Base-by-base conservation (phyloP, 2,888 invertebrate species). In the Ormyrus nitidulus region DNA sequence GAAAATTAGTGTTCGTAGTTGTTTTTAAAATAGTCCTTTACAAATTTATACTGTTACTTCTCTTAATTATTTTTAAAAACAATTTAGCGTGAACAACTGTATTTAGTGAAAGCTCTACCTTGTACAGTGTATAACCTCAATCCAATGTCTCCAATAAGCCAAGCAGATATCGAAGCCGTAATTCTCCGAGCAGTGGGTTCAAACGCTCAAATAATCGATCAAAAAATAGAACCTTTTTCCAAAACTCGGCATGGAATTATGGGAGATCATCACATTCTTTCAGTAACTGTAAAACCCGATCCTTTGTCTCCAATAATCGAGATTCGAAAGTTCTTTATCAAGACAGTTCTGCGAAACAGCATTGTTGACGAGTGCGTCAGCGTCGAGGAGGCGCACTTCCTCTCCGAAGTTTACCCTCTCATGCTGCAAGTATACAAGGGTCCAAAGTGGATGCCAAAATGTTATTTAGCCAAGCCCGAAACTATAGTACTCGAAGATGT, bases 311-410 rank as follows among this genome's bases (percentile, higher is more conserved):
- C 9, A 0, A 9, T 5, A 5, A 44, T 3, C 1, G 48, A 13
- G 4, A 53, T 9, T 2, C 66, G 77, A n/a, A 13, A 44, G 0
- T 77, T 81, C 7, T 81, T 81, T 48, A 66, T 68, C 0, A 77
- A 81, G 11, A 65, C 64, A 0, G 8, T 10, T 0, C 8, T 51
- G 0, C 53, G 34, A 1, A 54, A 69, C 7, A 2, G 9, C 1
- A n/a, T 74, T 0, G 46, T 66, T 7, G 77, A 81, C 56, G 62
- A 78, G 9, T 58, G 13, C n/a, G 49, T 62, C 0, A n/a, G 6
- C 13, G 10, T 10, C 13, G 81, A 78, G 56, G 81, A 81, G 48
- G 13, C 68, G 5, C 46, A 71, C 19, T 81, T 78, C 8, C 75
- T 66, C 56, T 11, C 4, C 34, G 5, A 62, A 3, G 9, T 81